Percentiles rank a stretch among this genome's conserved stretches.
Conservation (phyloP, 2,797 vertebrate genomes). For the Anabas testudineus region DNA sequence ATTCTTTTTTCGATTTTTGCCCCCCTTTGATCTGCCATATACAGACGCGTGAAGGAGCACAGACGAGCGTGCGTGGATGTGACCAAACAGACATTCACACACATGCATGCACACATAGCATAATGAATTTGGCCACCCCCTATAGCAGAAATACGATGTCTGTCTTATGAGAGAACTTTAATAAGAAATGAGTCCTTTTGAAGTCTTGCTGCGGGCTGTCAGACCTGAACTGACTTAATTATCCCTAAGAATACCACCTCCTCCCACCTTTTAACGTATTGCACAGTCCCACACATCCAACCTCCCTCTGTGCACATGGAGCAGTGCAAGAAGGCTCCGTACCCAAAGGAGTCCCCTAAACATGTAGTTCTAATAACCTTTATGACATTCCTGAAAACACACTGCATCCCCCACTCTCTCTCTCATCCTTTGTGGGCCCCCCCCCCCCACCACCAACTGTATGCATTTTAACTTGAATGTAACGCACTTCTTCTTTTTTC, state of each 20-base stretch:
- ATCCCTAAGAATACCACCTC: constrained; percentile 58
- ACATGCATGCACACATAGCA: constrained; percentile 14
- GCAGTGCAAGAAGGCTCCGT: constrained; percentile 4
- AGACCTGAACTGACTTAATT: constrained; percentile 72
- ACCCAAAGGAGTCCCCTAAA: constrained; percentile 25
- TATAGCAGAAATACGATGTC: constrained; percentile 40
- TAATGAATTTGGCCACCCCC: constrained; percentile 29
- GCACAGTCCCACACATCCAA: constrained; percentile 45
- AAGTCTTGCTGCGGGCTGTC: constrained; percentile 59
- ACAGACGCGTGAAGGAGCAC: constrained; percentile 17
- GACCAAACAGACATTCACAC: constrained; percentile 22
- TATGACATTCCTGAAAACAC: constrained; percentile 36
- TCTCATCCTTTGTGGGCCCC: constrained; percentile 33
- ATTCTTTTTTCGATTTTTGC: constrained; percentile 51
- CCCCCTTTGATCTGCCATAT: constrained; percentile 50
- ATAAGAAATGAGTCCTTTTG: constrained; percentile 72
- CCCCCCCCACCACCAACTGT: background rate
- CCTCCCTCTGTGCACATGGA: constrained; percentile 29
- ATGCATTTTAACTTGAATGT: constrained; percentile 18
- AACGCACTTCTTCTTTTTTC: background rate
- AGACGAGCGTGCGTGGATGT: background rate
- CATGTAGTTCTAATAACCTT: constrained; percentile 32
- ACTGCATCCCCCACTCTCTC: background rate
- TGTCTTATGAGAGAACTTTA: constrained; percentile 61
- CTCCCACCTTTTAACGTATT: constrained; percentile 58